These are phyloP conservation scores for Zaprionus lineosus DNA, from an alignment of 2,888 invertebrate genomes.

Conservation along the genomic window DNA sequence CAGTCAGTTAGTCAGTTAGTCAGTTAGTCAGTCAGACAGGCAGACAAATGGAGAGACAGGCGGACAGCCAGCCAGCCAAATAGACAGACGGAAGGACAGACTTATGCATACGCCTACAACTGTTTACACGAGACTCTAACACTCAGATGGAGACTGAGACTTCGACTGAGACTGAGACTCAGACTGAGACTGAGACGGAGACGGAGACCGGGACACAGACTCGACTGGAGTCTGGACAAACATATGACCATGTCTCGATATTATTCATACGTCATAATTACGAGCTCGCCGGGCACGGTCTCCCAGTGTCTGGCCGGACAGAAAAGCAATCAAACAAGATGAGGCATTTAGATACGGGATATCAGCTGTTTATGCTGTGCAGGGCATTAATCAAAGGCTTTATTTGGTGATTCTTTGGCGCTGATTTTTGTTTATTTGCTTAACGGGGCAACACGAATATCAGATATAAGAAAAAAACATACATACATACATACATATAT, in stretches of 20 bases:
- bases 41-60: slow-evolving; percentile 29
- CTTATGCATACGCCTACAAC: slow-evolving; percentile 64
- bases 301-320: slow-evolving; percentile 37
- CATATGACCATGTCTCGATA: slow-evolving; percentile 49
- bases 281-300: slow-evolving; percentile 30
- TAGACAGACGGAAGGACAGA: background rate
- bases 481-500: slow-evolving; percentile 12
- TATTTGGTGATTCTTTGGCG: slow-evolving; percentile 17
- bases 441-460: slow-evolving; percentile 34
- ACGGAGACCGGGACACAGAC: slow-evolving; percentile 5
- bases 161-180: slow-evolving; percentile 5
- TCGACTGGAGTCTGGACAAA: slow-evolving; percentile 47
- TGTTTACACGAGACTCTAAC: slow-evolving; percentile 49
- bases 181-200: slow-evolving; percentile 9
- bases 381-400: slow-evolving; percentile 35
- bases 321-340: slow-evolving; percentile 49
- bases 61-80: slow-evolving; percentile 32
- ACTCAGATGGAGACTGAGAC: background rate
- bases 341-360: slow-evolving; percentile 51
- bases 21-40: slow-evolving; percentile 15
- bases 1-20: slow-evolving; percentile 41
- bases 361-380: slow-evolving; percentile 24
- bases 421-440: slow-evolving; percentile 26
- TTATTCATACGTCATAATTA: slow-evolving; percentile 71
- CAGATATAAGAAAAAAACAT: too few relatives aligned